Percentiles rank a stretch among this genome's conserved stretches.
Evolutionary conservation across 2,113 vertebrate species (phyloP).

Genomic region (Thomomys bottae): DNA sequence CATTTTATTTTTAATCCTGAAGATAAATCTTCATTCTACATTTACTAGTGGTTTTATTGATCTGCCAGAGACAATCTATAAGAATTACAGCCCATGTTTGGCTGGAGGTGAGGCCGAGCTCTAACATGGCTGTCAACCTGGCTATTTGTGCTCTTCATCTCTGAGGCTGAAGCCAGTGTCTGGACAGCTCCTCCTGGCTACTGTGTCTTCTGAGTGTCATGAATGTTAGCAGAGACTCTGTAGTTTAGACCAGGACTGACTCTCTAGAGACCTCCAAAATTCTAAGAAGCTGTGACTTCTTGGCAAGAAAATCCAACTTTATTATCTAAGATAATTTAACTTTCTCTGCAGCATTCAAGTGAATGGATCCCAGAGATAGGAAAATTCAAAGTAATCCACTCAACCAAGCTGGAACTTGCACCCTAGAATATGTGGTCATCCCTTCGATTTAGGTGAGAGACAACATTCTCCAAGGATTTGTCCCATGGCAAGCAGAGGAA

Average conservation of each 20-base stretch:
- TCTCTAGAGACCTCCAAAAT: not conserved
- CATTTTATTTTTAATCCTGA: not conserved
- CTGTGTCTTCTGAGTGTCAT: not conserved
- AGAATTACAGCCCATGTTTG: not conserved
- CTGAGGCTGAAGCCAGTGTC: not conserved
- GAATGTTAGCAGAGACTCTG: no score
- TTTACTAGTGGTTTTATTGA: constrained; percentile 39
- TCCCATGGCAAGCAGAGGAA: not conserved
- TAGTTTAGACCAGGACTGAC: not conserved
- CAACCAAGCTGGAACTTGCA: not conserved
- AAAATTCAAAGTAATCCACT: not conserved
- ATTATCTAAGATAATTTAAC: not conserved
- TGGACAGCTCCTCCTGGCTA: no score
- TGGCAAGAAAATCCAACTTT: not conserved
- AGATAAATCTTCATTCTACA: constrained; percentile 28
- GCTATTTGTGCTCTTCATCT: not conserved
- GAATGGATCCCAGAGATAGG: not conserved
- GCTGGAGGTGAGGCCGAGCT: not conserved
- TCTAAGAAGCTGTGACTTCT: not conserved
- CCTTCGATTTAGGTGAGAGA: not conserved
- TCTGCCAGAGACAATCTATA: not conserved
- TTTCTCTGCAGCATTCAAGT: not conserved
- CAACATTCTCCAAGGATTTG: not conserved
- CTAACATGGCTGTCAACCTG: not conserved
- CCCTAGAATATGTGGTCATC: not conserved